phyloP scores from a whole-genome alignment of 1,140 invertebrate genomes.

The roundworm (Caenorhabditis elegans) region DNA sequence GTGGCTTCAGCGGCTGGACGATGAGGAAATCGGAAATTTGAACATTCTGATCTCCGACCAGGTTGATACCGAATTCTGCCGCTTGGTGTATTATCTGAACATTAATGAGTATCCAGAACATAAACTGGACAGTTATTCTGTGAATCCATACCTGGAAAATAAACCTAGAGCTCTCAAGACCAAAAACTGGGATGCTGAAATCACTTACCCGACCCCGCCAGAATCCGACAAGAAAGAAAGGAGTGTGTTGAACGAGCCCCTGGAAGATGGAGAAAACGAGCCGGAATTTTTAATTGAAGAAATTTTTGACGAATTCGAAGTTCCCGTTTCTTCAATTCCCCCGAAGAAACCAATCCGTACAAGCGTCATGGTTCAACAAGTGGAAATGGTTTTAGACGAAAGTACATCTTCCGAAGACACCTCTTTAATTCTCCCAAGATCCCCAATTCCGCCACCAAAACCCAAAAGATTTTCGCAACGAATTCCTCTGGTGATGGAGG shows the following conservation, averaged over 20 bases:
- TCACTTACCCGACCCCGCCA: no score
- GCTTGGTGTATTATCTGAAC: neutral
- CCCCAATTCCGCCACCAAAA: neutral
- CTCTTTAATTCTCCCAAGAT: neutral
- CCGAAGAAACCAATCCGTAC: neutral
- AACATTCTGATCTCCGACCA: neutral
- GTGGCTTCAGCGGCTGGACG: neutral
- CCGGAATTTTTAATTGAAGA: neutral
- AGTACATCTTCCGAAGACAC: neutral
- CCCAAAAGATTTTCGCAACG: neutral
- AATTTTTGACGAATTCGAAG: neutral
- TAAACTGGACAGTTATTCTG: neutral
- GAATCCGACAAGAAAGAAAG: no score
- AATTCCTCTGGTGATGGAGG: neutral
- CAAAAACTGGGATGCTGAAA: neutral
- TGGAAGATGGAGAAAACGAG: neutral
- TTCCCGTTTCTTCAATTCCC: neutral
- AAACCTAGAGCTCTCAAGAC: neutral
- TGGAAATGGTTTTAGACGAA: neutral
- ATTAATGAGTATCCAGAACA: neutral
- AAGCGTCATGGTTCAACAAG: constrained; percentile 3
- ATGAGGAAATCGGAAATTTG: neutral
- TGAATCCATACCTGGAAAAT: neutral
- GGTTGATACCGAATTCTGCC: neutral
- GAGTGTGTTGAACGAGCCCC: neutral